These are phyloP conservation scores for Halcyon malimbica DNA, from an alignment of 2,113 vertebrate species.

Conservation along the genomic window DNA sequence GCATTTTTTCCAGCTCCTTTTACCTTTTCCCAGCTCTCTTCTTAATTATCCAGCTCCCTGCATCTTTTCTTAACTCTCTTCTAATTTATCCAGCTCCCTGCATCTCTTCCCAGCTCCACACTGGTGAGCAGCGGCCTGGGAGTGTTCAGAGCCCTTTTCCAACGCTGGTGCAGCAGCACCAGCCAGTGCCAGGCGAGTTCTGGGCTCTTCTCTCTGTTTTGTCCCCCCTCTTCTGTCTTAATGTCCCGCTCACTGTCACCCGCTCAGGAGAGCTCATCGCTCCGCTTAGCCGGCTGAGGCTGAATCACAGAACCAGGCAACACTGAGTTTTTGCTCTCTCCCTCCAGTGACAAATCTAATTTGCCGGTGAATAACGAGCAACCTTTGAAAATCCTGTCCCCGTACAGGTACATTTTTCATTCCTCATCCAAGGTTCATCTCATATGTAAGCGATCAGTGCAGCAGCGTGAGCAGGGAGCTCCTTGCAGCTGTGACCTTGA, in stretches of 20 bases:
- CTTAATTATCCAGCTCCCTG: background rate
- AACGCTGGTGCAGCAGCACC: background rate
- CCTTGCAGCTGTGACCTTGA: slow-evolving; percentile 65
- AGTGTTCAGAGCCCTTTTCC: background rate
- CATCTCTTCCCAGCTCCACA: accelerated
- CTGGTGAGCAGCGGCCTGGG: background rate
- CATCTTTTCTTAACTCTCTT: background rate
- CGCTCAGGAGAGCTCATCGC: background rate
- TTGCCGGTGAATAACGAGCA: background rate
- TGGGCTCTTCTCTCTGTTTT: background rate
- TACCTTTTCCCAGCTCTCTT: background rate
- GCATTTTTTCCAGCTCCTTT: background rate
- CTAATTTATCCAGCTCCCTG: background rate
- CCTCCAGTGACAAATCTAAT: background rate
- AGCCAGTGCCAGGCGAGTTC: background rate
- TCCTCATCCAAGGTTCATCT: background rate
- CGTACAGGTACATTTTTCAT: background rate
- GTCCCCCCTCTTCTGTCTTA: background rate
- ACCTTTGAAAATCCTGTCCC: background rate
- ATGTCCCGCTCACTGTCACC: background rate
- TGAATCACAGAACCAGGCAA: background rate
- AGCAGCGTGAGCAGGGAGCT: slow-evolving; percentile 24
- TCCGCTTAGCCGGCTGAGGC: background rate
- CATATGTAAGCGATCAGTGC: slow-evolving; percentile 57
- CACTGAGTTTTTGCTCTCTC: background rate